Evolutionary conservation across 2,113 vertebrate species (phyloP).

Genomic region (Tetraodon nigroviridis): DNA sequence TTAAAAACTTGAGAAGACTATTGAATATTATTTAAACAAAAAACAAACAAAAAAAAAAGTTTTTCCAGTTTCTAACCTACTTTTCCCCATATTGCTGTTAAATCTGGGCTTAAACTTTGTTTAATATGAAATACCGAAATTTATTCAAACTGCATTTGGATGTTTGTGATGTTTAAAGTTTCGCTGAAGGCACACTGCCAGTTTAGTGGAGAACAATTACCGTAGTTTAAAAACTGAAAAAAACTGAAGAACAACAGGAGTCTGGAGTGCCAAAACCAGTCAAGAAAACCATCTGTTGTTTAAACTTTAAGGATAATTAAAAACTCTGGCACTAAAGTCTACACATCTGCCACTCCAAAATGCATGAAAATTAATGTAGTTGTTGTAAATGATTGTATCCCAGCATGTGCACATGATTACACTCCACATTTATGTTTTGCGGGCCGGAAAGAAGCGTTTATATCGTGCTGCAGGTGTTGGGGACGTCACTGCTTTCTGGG

Average conservation of each 20-base stretch:
- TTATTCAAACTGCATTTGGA: no score
- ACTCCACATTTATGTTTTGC: conserved; percentile 16
- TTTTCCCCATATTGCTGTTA: no score
- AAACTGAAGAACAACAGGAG: neutral
- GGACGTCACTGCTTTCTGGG: conserved; percentile 34
- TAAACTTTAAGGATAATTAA: conserved; percentile 34
- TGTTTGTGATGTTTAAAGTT: no score
- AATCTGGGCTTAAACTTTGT: no score
- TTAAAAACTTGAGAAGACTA: no score
- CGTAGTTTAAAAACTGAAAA: no score
- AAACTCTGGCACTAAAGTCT: conserved; percentile 24
- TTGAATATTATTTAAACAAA: no score
- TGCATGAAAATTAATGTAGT: conserved; percentile 32
- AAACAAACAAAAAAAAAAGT: no score
- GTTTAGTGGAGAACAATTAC: no score
- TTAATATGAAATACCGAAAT: no score
- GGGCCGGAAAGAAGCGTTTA: conserved; percentile 29
- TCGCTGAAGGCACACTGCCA: no score
- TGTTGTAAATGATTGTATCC: conserved; percentile 23
- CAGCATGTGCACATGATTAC: conserved; percentile 9
- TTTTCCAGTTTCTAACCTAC: no score
- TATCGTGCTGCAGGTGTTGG: conserved; percentile 57
- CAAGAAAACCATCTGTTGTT: conserved; percentile 33
- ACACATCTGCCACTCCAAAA: conserved; percentile 30
- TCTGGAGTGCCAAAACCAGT: conserved; percentile 2